A percentile compares a stretch with the other conserved stretches of the same genome.
These are phyloP conservation scores for Oceanodroma tethys DNA, from an alignment of 2,113 vertebrate genomes.

Conservation along the genomic window DNA sequence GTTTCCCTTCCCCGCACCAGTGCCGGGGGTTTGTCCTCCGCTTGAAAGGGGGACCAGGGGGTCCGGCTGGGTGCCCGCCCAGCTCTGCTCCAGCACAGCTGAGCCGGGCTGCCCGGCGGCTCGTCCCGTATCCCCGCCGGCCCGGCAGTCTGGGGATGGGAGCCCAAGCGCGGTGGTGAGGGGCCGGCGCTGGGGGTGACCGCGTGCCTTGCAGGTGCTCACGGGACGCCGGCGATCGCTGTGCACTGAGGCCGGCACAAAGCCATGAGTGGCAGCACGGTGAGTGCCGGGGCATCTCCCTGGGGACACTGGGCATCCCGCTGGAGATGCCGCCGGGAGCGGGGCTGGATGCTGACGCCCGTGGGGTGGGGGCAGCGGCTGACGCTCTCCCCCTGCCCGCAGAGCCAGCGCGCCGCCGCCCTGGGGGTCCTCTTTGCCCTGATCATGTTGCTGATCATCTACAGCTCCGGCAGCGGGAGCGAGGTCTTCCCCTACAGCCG, in stretches of 20 bases:
- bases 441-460: slow-evolving; percentile 91
- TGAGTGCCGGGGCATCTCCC: slow-evolving; percentile 25
- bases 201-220: not conserved
- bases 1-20: accelerated
- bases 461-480: slow-evolving; percentile 85
- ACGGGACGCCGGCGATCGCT: not conserved
- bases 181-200: not conserved
- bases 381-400: not conserved
- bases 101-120: accelerated
- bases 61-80: not conserved
- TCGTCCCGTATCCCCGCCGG: not conserved
- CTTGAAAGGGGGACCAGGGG: not conserved
- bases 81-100: not conserved
- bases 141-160: accelerated
- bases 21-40: not conserved
- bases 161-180: accelerated
- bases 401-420: slow-evolving; percentile 86
- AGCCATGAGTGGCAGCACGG: slow-evolving; percentile 76
- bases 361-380: not conserved
- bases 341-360: not conserved
- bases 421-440: slow-evolving; percentile 85
- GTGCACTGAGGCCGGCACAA: not conserved
- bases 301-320: not conserved
- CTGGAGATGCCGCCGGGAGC: not conserved
- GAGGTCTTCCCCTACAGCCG: slow-evolving; percentile 75